Conservation (phyloP, 2,888 invertebrate genomes). For the Drosophila tripunctata region DNA sequence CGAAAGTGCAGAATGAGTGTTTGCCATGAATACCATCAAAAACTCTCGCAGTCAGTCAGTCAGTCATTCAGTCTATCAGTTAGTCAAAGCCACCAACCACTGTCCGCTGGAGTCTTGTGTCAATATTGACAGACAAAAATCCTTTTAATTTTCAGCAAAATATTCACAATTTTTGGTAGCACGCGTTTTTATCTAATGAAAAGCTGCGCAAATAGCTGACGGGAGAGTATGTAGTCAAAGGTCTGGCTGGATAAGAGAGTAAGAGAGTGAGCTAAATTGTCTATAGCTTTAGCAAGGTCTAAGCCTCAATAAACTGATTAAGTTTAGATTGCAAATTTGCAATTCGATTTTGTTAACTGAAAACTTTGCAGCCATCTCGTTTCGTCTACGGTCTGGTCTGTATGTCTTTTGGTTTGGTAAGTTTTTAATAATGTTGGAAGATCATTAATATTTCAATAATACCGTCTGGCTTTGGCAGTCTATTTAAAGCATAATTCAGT, state of each 20-base stretch:
- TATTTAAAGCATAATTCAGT: constrained; percentile 40
- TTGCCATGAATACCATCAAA: constrained; percentile 31
- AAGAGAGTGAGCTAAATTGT: constrained; percentile 13
- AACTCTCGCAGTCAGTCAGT: constrained; percentile 5
- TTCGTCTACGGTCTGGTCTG: neutral
- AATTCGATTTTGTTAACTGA: constrained; percentile 65
- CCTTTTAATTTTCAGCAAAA: constrained; percentile 75
- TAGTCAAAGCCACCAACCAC: no score
- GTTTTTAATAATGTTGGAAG: constrained; percentile 59
- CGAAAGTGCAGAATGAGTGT: constrained; percentile 38
- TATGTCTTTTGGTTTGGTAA: constrained; percentile 10
- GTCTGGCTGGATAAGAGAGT: neutral
- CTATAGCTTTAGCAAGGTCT: constrained; percentile 29
- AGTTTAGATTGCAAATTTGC: constrained; percentile 77
- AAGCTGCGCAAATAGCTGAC: constrained; percentile 56
- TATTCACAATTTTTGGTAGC: constrained; percentile 60
- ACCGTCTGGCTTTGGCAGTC: constrained; percentile 56
- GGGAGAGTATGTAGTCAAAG: neutral
- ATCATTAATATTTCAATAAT: constrained; percentile 77
- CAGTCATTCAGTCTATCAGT: constrained; percentile 16
- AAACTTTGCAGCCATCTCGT: constrained; percentile 52
- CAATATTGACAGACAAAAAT: constrained; percentile 75
- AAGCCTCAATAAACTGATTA: constrained; percentile 78
- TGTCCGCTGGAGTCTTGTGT: constrained; percentile 63
- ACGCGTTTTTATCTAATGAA: constrained; percentile 68